Evolutionary conservation across 1,140 invertebrate genomes (phyloP).

Genomic region (Microplitis demolitor): DNA sequence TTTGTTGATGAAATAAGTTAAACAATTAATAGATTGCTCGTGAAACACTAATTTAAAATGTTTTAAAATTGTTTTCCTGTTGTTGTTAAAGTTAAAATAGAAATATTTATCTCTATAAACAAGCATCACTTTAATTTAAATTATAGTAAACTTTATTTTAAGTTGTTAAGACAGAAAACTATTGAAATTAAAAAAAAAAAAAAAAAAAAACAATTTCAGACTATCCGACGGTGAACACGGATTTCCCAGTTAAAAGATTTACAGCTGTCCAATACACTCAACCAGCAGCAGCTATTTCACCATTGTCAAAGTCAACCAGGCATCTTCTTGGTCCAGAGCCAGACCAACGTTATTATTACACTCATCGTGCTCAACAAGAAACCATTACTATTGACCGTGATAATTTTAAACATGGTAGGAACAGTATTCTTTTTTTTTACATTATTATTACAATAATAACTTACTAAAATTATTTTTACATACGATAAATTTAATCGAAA

Average conservation of each 20-base stretch:
- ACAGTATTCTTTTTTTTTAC: not conserved
- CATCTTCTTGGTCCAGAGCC: constrained; percentile 76
- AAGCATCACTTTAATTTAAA: not conserved
- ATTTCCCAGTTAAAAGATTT: constrained; percentile 74
- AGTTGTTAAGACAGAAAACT: constrained; percentile 7
- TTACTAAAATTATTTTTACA: not conserved
- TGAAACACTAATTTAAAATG: no score
- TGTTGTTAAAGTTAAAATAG: no score
- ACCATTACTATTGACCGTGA: constrained; percentile 66
- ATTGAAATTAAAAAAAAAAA: constrained; percentile 25
- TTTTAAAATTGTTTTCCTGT: no score
- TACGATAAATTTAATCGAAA: not conserved
- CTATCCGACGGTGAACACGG: constrained; percentile 64
- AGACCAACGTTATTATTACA: constrained; percentile 73
- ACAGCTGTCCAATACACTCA: constrained; percentile 81
- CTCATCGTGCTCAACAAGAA: constrained; percentile 65
- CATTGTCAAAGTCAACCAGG: constrained; percentile 78
- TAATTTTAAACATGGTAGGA: constrained; percentile 58
- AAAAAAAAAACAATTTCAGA: constrained; percentile 60
- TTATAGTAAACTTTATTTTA: not conserved
- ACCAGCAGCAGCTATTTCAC: constrained; percentile 76
- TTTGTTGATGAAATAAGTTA: no score
- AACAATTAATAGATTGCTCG: no score
- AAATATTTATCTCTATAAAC: no score
- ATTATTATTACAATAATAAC: not conserved